phyloP scores from a whole-genome alignment of 2,888 invertebrate species.

The Drosophila merina region DNA sequence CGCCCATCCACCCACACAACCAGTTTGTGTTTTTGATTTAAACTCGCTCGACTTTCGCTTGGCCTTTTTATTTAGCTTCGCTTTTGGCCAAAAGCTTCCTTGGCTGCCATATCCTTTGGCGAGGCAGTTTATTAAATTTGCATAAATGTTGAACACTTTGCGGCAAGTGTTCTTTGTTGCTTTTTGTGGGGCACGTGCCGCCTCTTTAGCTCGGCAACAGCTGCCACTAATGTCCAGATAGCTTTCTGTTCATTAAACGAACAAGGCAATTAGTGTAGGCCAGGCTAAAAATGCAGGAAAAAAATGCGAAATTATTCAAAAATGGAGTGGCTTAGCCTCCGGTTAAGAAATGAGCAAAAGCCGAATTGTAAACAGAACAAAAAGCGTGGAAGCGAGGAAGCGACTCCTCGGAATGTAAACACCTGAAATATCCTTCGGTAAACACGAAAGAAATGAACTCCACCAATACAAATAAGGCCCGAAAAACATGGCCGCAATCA shows the following conservation, averaged over 20 bases:
- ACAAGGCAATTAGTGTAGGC: constrained; percentile 62
- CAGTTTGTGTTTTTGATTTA: constrained; percentile 48
- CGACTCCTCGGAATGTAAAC: constrained; percentile 8
- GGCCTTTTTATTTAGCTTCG: constrained; percentile 18
- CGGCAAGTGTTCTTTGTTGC: constrained; percentile 48
- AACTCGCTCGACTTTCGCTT: constrained; percentile 36
- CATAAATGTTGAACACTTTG: constrained; percentile 70
- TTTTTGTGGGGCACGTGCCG: constrained; percentile 52
- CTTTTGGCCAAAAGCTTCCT: constrained; percentile 18
- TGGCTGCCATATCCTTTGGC: constrained; percentile 33
- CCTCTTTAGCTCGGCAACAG: constrained; percentile 48
- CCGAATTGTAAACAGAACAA: constrained; percentile 18
- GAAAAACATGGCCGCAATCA: constrained; percentile 50
- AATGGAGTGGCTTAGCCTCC: constrained; percentile 4
- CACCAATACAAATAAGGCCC: constrained; percentile 7
- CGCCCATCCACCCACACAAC: constrained; percentile 8
- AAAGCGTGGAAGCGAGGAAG: not conserved
- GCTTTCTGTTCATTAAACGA: constrained; percentile 66
- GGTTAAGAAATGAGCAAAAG: constrained; percentile 16
- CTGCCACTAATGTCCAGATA: constrained; percentile 61
- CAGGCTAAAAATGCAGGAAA: constrained; percentile 1
- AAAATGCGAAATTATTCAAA: constrained; percentile 35
- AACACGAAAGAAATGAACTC: constrained; percentile 39
- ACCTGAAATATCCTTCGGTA: constrained; percentile 17
- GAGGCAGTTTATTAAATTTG: constrained; percentile 79